Conservation (phyloP, 2,113 vertebrate species). For the Geococcyx californianus region DNA sequence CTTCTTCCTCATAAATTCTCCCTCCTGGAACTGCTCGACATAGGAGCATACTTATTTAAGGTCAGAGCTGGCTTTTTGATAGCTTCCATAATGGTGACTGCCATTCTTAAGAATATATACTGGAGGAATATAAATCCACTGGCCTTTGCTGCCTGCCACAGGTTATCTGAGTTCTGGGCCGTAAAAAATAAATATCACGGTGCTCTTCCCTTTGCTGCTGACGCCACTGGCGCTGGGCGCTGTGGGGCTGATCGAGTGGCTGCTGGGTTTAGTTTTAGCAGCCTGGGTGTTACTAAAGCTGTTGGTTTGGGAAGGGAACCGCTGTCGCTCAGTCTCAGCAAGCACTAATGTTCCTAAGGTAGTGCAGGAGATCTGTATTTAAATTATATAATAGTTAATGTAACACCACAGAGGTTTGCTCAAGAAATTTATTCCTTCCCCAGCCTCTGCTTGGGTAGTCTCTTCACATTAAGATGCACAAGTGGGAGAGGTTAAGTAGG, state of each 20-base stretch:
- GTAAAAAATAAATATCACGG: neutral
- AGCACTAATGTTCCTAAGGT: neutral
- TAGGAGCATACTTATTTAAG: constrained; percentile 34
- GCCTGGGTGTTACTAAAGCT: neutral
- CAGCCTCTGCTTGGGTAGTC: neutral
- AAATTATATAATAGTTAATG: neutral
- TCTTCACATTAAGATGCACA: neutral
- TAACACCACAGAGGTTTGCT: neutral
- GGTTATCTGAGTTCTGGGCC: constrained; percentile 12
- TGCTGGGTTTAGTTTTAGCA: neutral
- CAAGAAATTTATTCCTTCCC: neutral
- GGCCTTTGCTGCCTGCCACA: constrained; percentile 36
- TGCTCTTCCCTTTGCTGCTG: neutral
- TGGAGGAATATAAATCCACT: constrained; percentile 17
- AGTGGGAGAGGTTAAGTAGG: neutral
- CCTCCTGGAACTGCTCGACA: neutral
- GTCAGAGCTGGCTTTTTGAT: constrained; percentile 46
- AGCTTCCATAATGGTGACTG: constrained; percentile 46
- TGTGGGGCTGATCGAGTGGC: neutral
- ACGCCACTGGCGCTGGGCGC: neutral
- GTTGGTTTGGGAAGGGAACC: neutral
- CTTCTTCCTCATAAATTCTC: constrained; percentile 24
- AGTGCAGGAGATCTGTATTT: neutral
- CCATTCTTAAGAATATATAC: constrained; percentile 31
- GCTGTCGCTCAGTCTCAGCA: neutral